Percentiles rank a stretch among this genome's conserved stretches.
phyloP scores from a whole-genome alignment of 2,113 vertebrate genomes.

The Puffinus mauretanicus region DNA sequence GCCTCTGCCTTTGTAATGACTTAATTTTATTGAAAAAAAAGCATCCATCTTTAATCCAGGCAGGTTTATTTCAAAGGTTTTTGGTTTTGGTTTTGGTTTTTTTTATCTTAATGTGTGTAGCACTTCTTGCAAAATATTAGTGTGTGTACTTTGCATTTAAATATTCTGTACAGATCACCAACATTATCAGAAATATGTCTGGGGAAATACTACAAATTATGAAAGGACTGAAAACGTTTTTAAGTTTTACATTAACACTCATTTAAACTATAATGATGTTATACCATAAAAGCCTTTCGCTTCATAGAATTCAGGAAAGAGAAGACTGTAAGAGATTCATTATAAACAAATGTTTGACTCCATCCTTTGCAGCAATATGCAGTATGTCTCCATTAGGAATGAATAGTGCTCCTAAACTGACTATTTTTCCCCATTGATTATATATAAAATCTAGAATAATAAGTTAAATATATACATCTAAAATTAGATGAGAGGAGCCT shows the following conservation, averaged over 20 bases:
- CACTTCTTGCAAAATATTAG: background rate
- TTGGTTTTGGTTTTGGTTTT: too few relatives aligned
- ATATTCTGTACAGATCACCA: background rate
- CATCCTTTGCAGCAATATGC: background rate
- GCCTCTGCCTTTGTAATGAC: background rate
- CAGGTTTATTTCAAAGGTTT: fast-evolving
- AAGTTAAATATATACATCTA: background rate
- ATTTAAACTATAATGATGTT: background rate
- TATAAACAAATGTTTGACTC: background rate
- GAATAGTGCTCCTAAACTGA: background rate
- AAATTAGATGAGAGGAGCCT: background rate
- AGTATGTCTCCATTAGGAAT: background rate
- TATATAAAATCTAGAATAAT: background rate
- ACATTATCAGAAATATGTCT: background rate
- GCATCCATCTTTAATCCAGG: background rate
- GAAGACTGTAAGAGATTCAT: background rate
- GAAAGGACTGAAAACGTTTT: background rate
- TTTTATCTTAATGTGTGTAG: background rate
- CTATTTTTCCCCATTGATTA: background rate
- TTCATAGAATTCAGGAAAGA: background rate
- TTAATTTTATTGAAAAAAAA: background rate
- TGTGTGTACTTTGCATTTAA: background rate
- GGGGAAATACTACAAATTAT: background rate
- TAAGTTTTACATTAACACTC: background rate
- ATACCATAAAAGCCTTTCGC: background rate